Evolutionary conservation across 2,113 vertebrate species (phyloP).

Genomic region (Anolis sagrei): DNA sequence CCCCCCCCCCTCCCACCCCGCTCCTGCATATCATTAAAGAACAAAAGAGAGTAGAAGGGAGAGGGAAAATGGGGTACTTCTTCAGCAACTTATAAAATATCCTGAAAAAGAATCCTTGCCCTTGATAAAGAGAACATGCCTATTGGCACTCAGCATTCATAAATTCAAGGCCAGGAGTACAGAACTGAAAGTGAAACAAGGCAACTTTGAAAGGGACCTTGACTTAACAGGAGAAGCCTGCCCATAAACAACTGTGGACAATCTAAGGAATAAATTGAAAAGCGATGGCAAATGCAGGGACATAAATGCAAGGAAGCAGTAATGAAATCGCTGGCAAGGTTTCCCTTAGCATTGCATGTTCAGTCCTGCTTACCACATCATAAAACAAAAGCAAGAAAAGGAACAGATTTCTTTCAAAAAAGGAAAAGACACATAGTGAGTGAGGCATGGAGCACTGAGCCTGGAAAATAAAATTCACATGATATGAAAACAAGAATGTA

Average conservation of each 20-base stretch:
- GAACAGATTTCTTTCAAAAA: background rate
- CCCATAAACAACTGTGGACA: constrained; percentile 36
- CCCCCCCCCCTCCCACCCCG: no score
- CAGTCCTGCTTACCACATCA: constrained; percentile 62
- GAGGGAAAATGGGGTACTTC: background rate
- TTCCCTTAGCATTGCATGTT: constrained; percentile 52
- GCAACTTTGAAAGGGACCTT: constrained; percentile 35
- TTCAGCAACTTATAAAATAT: constrained; percentile 33
- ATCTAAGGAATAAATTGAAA: constrained; percentile 60
- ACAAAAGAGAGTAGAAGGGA: background rate
- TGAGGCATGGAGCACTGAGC: no score
- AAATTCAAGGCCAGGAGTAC: constrained; percentile 8
- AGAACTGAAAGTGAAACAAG: constrained; percentile 31
- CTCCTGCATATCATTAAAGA: background rate
- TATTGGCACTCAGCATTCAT: constrained; percentile 15
- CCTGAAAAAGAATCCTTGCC: constrained; percentile 28
- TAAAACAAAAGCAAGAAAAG: constrained; percentile 51
- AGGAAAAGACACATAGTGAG: background rate
- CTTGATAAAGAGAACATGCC: background rate
- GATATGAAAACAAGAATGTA: no score
- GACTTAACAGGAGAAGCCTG: constrained; percentile 23
- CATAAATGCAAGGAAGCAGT: constrained; percentile 57
- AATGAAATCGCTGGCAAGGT: constrained; percentile 61
- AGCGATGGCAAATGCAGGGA: constrained; percentile 48
- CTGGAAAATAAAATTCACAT: no score